Percentiles rank a stretch among this genome's conserved stretches.
These are phyloP conservation scores for Pyrgilauda ruficollis DNA, from an alignment of 2,113 vertebrate species.

Conservation along the genomic window DNA sequence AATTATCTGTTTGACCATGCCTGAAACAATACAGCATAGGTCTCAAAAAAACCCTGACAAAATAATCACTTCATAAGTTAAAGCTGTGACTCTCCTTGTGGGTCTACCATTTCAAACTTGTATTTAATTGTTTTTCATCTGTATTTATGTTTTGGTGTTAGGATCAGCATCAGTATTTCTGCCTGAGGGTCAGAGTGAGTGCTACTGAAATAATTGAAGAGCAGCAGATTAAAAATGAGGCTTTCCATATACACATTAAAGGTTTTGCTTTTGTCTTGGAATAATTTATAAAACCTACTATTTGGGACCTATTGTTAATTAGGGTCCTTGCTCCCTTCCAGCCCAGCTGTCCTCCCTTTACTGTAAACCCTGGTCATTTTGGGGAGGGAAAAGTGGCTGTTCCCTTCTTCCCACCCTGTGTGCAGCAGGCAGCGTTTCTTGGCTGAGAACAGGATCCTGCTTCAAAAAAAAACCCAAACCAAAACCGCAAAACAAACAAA, in stretches of 20 bases:
- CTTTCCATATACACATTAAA: background rate
- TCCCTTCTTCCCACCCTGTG: background rate
- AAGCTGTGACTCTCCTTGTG: background rate
- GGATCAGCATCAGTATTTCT: background rate
- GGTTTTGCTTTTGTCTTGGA: background rate
- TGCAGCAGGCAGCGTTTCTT: background rate
- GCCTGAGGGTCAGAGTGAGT: background rate
- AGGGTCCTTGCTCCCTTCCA: background rate
- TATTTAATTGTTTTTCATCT: background rate
- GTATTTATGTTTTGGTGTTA: background rate
- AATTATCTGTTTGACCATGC: background rate
- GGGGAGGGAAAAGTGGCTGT: background rate
- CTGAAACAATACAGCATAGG: background rate
- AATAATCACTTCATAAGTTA: background rate
- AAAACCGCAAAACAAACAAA: background rate
- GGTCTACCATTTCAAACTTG: background rate
- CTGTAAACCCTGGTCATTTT: background rate
- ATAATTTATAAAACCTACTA: background rate
- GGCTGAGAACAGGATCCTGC: background rate
- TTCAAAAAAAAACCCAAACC: background rate
- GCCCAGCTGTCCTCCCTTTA: background rate
- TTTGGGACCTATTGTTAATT: background rate
- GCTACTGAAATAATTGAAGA: background rate
- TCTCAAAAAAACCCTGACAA: background rate
- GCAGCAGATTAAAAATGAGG: background rate